A percentile compares a stretch with the other conserved stretches of the same genome.
phyloP scores from a whole-genome alignment of 2,888 invertebrate genomes.

The Seira musarum region DNA sequence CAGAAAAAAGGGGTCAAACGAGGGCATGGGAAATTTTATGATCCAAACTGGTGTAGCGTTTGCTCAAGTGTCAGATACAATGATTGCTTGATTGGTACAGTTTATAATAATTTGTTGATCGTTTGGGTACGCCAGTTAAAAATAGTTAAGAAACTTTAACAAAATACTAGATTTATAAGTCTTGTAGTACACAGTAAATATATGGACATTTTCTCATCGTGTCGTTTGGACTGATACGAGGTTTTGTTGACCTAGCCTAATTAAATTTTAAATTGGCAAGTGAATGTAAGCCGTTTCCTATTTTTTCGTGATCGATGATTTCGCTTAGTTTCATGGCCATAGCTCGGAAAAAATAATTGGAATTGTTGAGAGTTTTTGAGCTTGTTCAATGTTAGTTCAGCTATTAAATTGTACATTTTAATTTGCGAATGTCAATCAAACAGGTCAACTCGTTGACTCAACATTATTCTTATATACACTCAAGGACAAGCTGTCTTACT shows the following conservation, averaged over 20 bases:
- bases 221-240: not conserved
- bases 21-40: not conserved
- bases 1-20: not conserved
- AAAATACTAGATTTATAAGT: too few species aligned
- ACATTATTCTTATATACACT: not conserved
- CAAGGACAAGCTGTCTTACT: not conserved
- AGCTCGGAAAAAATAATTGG: not conserved
- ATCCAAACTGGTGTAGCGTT: not conserved
- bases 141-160: too few species aligned
- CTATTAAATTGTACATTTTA: not conserved
- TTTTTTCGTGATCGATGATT: not conserved
- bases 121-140: too few species aligned
- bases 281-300: not conserved
- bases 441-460: not conserved
- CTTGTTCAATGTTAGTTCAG: not conserved
- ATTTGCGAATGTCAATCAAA: not conserved
- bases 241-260: not conserved
- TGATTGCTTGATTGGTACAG: too few species aligned
- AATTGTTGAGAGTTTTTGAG: not conserved
- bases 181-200: too few species aligned
- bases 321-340: not conserved
- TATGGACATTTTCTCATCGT: not conserved
- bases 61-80: not conserved
- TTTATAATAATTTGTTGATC: too few species aligned
- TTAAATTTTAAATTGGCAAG: not conserved